Evolutionary conservation across 2,888 invertebrate species (phyloP), one percentile per base, ranked within the genome.

Genomic region (Synergus japonicus): DNA sequence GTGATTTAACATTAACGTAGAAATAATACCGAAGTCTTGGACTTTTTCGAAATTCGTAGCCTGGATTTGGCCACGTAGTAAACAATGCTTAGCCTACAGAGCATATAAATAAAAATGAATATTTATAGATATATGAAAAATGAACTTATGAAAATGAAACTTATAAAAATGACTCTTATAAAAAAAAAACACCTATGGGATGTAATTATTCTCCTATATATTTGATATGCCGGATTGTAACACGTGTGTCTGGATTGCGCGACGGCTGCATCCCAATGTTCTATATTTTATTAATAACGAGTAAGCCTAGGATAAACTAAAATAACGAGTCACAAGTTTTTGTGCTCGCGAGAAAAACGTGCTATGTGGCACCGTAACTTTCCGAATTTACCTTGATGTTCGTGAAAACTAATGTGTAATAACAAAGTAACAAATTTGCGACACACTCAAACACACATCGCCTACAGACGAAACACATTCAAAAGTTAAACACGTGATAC

Each of bases 271-370:
- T 89, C 88, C 88, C 88, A 86, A 90, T 88, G 87, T 89, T 89
- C 88, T 89, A 89, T 90, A 90, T 90, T 91, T 91, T 90, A 89
- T 89, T 90, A 89, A 89, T 89, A 90, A 89, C 84, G 79, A 81
- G 83, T 87, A 88, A 89, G 88, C 80, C 81, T 87, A 88, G 87
- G 85, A 54, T 54, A 69, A 49, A 49, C n/a, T 37, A 49, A 43
- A 41, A 4, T 43, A 69, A 69, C 10, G 49, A 73, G 69, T 69
- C 49, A 49, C 29, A 69, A 69, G 22, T 44, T 29, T 69, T 69
- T 69, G 22, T 15, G 46, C 44, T 69, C 46, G 22, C 29, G 54
- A 44, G 69, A 69, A 49, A 54, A 73, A 69, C 15, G 69, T 69
- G 69, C 54, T 73, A 15, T n/a, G 29, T n/a, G 12, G 46, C 29